These are phyloP conservation scores for Oceanodroma leucorhoa DNA, from an alignment of 2,797 vertebrate species.

Conservation along the genomic window DNA sequence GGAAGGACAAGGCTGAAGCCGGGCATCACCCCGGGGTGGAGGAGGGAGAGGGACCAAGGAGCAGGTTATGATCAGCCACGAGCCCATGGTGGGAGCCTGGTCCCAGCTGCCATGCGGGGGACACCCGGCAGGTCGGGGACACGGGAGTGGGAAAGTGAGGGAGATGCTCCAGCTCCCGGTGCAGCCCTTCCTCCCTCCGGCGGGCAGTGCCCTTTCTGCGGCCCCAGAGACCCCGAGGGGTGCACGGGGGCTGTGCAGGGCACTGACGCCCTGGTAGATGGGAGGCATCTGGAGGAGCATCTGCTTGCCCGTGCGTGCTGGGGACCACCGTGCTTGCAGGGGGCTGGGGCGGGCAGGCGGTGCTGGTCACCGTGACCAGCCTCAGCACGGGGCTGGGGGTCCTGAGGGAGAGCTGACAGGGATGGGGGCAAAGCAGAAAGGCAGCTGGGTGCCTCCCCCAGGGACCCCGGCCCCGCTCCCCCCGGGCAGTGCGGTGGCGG, in stretches of 20 bases:
- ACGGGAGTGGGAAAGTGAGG: rapidly evolving
- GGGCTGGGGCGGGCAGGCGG: background rate
- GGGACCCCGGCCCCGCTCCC: background rate
- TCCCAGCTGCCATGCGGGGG: rapidly evolving
- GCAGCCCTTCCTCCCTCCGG: background rate
- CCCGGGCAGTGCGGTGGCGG: rapidly evolving
- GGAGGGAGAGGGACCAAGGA: background rate
- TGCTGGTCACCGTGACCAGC: background rate
- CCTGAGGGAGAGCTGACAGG: rapidly evolving
- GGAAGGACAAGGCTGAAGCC: background rate
- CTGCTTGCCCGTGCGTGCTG: rapidly evolving
- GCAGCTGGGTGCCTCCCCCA: background rate
- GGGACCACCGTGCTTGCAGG: rapidly evolving
- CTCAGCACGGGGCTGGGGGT: background rate
- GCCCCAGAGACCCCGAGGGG: background rate
- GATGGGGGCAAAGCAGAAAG: background rate
- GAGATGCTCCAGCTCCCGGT: background rate
- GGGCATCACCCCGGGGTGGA: rapidly evolving
- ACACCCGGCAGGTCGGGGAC: rapidly evolving
- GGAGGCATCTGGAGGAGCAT: background rate
- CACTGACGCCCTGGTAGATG: rapidly evolving
- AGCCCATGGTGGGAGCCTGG: background rate
- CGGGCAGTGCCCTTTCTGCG: background rate
- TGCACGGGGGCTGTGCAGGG: background rate
- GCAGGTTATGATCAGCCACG: background rate